A percentile compares a stretch with the other conserved stretches of the same genome.
Conservation (phyloP, 2,113 vertebrate genomes). For the Chloropsis cyanopogon region DNA sequence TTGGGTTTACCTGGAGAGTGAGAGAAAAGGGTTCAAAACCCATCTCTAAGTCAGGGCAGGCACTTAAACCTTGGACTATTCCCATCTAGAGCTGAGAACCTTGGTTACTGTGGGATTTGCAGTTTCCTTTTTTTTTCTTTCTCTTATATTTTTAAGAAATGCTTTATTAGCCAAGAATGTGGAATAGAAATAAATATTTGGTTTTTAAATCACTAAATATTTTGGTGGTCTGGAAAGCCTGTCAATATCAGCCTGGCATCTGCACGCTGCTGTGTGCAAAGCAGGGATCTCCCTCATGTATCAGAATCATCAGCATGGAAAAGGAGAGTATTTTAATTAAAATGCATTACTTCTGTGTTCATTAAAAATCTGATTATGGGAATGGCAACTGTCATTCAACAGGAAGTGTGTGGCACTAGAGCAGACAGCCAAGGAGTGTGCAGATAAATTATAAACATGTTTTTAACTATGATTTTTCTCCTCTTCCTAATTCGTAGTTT, state of each 20-base stretch:
- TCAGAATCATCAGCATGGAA: neutral
- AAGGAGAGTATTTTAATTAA: slow-evolving; percentile 33
- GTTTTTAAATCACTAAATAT: neutral
- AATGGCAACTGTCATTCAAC: neutral
- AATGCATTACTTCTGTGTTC: neutral
- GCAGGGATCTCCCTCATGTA: neutral
- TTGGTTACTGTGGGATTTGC: neutral
- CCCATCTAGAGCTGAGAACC: neutral
- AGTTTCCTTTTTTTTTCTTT: neutral
- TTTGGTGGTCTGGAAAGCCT: neutral
- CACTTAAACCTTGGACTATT: neutral
- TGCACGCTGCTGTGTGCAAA: rapidly evolving
- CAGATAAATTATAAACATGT: neutral
- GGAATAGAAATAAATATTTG: neutral
- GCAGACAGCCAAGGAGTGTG: neutral
- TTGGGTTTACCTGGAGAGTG: neutral
- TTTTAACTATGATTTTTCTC: neutral
- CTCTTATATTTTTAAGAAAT: neutral
- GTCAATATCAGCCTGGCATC: neutral
- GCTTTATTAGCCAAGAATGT: neutral
- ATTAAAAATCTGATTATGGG: slow-evolving; percentile 21
- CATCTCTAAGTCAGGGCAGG: neutral
- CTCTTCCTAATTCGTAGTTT: neutral
- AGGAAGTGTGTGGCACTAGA: neutral
- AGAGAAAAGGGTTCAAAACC: neutral